phyloP scores from a whole-genome alignment of 2,888 invertebrate species.

The Drosophila robusta region DNA sequence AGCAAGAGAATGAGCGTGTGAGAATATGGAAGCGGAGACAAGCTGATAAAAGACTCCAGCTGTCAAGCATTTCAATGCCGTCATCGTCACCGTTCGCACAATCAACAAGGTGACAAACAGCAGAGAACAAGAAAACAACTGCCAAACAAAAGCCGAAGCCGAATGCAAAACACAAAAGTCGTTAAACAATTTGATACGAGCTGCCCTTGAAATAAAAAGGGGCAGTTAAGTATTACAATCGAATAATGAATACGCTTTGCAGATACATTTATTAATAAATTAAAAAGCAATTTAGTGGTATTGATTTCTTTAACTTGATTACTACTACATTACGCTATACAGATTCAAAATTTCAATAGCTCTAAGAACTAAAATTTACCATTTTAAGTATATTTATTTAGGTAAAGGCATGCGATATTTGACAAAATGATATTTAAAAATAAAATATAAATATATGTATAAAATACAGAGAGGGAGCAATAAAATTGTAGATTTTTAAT shows the following conservation, averaged over 20 bases:
- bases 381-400: too few relatives aligned
- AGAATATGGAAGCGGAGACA: slow-evolving; percentile 24
- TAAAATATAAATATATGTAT: too few relatives aligned
- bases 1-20: slow-evolving; percentile 4
- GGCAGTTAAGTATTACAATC: slow-evolving; percentile 6
- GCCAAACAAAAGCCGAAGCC: slow-evolving; percentile 29
- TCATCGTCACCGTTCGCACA: slow-evolving; percentile 51
- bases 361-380: not conserved
- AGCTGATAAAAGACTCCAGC: slow-evolving; percentile 60
- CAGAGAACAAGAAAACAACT: slow-evolving; percentile 39
- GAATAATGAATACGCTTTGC: slow-evolving; percentile 18
- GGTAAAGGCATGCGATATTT: too few relatives aligned
- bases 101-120: slow-evolving; percentile 68
- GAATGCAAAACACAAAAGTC: slow-evolving; percentile 54
- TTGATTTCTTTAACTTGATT: too few relatives aligned
- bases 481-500: too few relatives aligned
- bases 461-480: too few relatives aligned
- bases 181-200: slow-evolving; percentile 72
- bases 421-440: too few relatives aligned
- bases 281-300: too few relatives aligned
- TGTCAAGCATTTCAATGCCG: slow-evolving; percentile 57
- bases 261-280: too few relatives aligned
- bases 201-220: slow-evolving; percentile 67
- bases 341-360: too few relatives aligned
- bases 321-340: too few relatives aligned